Evolutionary conservation across 2,888 invertebrate genomes (phyloP), one percentile per base, ranked within the genome.

Genomic region (Nebria salina): DNA sequence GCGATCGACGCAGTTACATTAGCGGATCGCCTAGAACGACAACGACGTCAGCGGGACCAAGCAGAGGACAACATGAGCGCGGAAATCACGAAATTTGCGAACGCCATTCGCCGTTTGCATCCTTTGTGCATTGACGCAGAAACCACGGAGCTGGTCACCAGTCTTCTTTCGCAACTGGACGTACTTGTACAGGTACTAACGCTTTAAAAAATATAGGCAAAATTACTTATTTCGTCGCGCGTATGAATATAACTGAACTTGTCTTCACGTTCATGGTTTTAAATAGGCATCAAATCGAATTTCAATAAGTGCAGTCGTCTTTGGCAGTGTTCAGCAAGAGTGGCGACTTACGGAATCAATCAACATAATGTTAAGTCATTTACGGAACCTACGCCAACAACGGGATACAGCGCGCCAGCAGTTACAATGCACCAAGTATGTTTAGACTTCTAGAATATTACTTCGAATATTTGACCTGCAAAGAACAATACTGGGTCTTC

Each of bases 281-380:
- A 54, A 11, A 82, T 86, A 86, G 75, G 89, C 89, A 3, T 85
- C 87, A 2, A 85, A 86, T 1, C 85, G 87, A 79, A 88, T 88
- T 4, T 85, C 87, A 6, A 88, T 86, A 82, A 86, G 88, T 2
- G 87, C 89, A 0, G 89, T 89, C 85, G 83, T 88, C 66, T 91
- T 89, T 85, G 92, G 92, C 34, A 91, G 92, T 13, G 91, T 92
- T 6, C 91, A 92, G 83, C 90, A 92, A 86, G 92, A 92, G 85
- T 89, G 90, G 82, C 86, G 92, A 65, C 88, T 92, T 79, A 90
- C 91, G 41, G 89, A 90, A 83, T 91, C 92, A 1, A 90, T 92
- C 43, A 91, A 91, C 82, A 88, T 92, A 70, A 91, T 92, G 90
- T 87, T 92, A 25, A 88, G 88, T 80, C 91, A 92, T 85, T 91